Conservation (phyloP, 2,797 vertebrate species). For the Scleropages formosus region DNA sequence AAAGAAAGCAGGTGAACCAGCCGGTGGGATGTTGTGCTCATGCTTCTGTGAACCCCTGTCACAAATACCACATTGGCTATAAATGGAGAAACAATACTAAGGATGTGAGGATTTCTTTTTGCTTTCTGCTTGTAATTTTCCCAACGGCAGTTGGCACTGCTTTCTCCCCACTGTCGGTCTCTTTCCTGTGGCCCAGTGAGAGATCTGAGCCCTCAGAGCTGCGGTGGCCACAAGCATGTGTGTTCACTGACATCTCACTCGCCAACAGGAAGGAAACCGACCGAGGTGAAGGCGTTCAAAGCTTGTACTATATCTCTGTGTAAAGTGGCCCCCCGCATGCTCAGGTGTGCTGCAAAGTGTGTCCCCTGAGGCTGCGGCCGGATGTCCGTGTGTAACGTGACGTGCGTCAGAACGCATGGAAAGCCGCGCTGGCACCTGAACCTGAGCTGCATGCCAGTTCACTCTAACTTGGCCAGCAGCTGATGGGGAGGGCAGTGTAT, state of each 20-base stretch:
- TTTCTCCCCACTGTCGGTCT: neutral
- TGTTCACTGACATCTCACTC: too few relatives aligned
- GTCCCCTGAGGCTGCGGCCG: neutral
- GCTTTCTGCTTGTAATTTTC: neutral
- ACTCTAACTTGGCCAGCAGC: neutral
- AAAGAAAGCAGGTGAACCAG: neutral
- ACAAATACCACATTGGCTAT: neutral
- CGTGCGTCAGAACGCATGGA: neutral
- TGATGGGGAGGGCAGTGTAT: neutral
- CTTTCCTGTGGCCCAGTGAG: constrained; percentile 19
- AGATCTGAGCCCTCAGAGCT: neutral
- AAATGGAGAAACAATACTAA: neutral
- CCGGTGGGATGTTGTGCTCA: neutral
- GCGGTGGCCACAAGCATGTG: neutral
- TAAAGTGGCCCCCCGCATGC: constrained; percentile 4
- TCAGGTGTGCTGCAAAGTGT: neutral
- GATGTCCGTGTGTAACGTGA: constrained; percentile 9
- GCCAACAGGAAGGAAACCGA: neutral
- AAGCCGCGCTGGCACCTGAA: neutral
- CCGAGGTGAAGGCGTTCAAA: neutral
- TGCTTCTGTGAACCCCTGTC: neutral
- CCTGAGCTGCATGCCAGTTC: constrained; percentile 3
- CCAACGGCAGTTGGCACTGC: neutral
- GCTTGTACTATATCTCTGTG: neutral
- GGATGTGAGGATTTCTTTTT: neutral